Evolutionary conservation across 2,888 invertebrate species (phyloP).

Genomic region (Invenusta paracnida): DNA sequence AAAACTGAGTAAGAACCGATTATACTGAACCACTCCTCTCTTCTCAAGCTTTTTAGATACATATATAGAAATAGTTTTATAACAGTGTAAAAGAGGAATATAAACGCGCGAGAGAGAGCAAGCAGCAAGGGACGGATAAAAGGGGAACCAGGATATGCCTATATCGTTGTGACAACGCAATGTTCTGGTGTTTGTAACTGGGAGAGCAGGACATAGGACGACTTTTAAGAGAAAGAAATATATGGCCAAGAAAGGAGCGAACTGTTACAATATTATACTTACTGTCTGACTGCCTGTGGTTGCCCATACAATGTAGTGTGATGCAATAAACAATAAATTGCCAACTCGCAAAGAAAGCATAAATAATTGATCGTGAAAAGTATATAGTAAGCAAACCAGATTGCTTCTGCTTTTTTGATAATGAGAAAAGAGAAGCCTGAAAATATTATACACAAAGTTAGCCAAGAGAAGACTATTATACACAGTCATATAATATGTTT

Average conservation of each 20-base stretch:
- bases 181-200: constrained; percentile 26
- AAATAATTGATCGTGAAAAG: constrained; percentile 26
- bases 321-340: constrained; percentile 26
- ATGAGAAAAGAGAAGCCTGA: neutral
- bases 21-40: neutral
- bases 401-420: constrained; percentile 12
- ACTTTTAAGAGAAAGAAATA: too few species aligned
- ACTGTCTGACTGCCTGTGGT: too few species aligned
- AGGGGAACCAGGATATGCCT: constrained; percentile 11
- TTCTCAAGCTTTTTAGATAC: neutral
- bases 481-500: too few species aligned
- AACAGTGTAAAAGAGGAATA: neutral
- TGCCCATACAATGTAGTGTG: neutral
- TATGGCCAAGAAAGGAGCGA: too few species aligned
- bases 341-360: constrained; percentile 29
- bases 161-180: constrained; percentile 23
- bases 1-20: constrained; percentile 5
- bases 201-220: neutral
- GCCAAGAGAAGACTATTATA: too few species aligned
- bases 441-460: too few species aligned
- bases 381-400: constrained; percentile 22
- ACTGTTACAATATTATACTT: too few species aligned
- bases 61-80: neutral
- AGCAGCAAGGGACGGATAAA: neutral
- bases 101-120: neutral